Evolutionary conservation across 1,140 invertebrate genomes (phyloP).

Genomic region (Bilobella aurantiaca): DNA sequence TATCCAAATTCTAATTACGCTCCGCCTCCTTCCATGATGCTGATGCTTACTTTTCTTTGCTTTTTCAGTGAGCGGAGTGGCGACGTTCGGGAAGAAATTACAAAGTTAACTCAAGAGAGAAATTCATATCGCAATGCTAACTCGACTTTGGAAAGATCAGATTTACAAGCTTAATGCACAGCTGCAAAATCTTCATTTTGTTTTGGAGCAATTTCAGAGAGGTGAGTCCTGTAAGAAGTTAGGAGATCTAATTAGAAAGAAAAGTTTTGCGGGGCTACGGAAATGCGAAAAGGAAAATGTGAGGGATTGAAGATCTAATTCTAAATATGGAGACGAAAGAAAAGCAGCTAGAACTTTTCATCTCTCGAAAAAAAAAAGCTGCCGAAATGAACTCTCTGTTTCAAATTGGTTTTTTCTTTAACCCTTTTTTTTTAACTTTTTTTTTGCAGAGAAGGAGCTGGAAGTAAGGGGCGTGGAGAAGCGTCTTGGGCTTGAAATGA

Average conservation of each 20-base stretch:
- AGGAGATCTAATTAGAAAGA: not conserved
- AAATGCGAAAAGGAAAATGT: no score
- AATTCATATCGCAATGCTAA: conserved; percentile 16
- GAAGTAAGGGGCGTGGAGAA: conserved; percentile 22
- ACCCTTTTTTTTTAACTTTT: no score
- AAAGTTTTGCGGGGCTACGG: no score
- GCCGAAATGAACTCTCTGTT: conserved; percentile 2
- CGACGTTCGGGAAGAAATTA: conserved; percentile 27
- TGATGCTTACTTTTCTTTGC: conserved; percentile 9
- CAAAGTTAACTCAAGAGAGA: conserved; percentile 20
- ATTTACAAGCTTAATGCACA: conserved; percentile 26
- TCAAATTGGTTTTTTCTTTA: conserved; percentile 6
- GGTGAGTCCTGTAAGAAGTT: conserved; percentile 15
- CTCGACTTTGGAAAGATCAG: conserved; percentile 25
- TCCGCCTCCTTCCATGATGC: no score
- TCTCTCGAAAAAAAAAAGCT: not conserved
- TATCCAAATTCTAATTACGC: no score
- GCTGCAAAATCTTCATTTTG: conserved; percentile 34
- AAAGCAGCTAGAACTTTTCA: not conserved
- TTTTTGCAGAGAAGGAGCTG: conserved; percentile 24
- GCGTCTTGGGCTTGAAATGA: conserved; percentile 16
- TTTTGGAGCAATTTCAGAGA: conserved; percentile 35
- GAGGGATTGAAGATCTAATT: no score
- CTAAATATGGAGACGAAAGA: not conserved
- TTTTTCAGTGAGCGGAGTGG: conserved; percentile 24